phyloP scores from a whole-genome alignment of 2,888 invertebrate species.

The Aethes cnicana region DNA sequence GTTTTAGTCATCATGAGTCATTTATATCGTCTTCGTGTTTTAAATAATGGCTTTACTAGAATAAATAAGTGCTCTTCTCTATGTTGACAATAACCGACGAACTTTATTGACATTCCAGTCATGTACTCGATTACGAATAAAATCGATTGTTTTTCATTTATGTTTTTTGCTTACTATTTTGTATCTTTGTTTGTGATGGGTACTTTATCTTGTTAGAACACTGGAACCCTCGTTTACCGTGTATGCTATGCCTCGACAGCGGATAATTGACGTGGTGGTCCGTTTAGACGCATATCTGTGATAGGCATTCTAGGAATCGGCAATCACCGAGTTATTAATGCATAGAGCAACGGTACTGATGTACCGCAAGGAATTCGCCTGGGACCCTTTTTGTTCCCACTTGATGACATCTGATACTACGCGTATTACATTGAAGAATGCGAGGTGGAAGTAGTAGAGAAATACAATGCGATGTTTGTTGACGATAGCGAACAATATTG shows the following conservation, averaged over 20 bases:
- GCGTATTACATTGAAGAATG: constrained; percentile 43
- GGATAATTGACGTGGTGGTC: no score
- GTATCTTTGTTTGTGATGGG: no score
- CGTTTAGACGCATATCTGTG: neutral
- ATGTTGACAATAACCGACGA: neutral
- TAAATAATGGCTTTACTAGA: neutral
- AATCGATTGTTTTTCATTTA: no score
- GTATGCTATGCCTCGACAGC: no score
- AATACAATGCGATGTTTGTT: constrained; percentile 18
- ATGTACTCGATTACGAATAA: no score
- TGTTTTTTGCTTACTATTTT: no score
- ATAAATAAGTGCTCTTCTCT: no score
- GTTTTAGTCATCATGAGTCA: constrained; percentile 13
- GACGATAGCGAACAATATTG: constrained; percentile 11
- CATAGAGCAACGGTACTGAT: constrained; percentile 38
- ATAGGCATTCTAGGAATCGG: constrained; percentile 7
- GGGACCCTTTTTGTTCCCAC: constrained; percentile 52
- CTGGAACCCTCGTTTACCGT: no score
- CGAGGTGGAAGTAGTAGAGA: constrained; percentile 4
- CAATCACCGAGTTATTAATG: constrained; percentile 3
- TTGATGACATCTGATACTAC: constrained; percentile 41
- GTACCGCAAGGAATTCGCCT: constrained; percentile 59
- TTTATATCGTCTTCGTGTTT: neutral
- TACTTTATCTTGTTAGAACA: no score
- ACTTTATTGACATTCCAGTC: no score